Conservation (phyloP, 1,140 invertebrate species). For the Drosophila fuyamai region DNA sequence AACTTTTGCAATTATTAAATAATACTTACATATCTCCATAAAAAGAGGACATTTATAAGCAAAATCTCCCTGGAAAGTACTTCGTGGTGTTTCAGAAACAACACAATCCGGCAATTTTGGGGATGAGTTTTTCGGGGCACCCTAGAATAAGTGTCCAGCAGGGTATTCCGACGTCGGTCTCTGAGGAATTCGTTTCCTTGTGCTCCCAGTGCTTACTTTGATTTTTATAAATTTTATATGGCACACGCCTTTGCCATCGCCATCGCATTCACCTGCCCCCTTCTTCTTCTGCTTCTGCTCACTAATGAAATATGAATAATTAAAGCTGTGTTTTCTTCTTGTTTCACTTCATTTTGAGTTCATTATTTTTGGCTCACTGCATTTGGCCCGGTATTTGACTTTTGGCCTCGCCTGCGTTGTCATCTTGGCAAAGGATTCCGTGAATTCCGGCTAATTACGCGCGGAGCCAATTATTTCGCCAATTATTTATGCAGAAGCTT, state of each 20-base stretch:
- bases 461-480: conserved; percentile 32
- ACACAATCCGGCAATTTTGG: too few relatives aligned
- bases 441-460: conserved; percentile 31
- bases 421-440: conserved; percentile 28
- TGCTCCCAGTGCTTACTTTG: conserved; percentile 63
- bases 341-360: conserved; percentile 79
- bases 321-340: conserved; percentile 74
- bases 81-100: too few relatives aligned
- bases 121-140: too few relatives aligned
- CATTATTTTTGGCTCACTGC: conserved; percentile 75
- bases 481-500: conserved; percentile 29
- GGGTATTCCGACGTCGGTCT: conserved; percentile 1
- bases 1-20: too few relatives aligned
- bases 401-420: conserved; percentile 38
- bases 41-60: too few relatives aligned
- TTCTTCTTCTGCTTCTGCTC: conserved; percentile 24
- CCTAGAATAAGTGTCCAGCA: too few relatives aligned
- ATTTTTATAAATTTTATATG: conserved; percentile 83
- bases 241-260: conserved; percentile 43
- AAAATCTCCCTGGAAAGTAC: too few relatives aligned
- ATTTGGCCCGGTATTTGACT: conserved; percentile 39
- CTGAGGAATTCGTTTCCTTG: background rate
- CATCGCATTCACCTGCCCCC: conserved; percentile 18
- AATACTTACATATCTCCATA: background rate
- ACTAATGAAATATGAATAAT: conserved; percentile 83